Evolutionary conservation across 2,113 vertebrate species (phyloP).

Genomic region (Lophura nycthemera): DNA sequence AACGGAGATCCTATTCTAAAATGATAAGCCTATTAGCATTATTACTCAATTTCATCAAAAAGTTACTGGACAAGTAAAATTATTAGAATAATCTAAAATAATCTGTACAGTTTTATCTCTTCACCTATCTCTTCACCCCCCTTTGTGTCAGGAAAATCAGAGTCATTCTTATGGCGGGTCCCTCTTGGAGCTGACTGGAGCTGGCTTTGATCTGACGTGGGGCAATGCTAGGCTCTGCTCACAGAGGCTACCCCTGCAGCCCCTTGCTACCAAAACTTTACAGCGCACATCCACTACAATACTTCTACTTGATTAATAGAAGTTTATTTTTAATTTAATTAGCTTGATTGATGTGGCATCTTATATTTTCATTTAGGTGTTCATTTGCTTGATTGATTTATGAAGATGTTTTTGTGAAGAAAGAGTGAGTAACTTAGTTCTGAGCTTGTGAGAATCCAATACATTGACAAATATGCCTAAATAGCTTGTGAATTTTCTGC

Average conservation of each 20-base stretch:
- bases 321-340: background rate
- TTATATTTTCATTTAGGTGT: background rate
- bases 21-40: background rate
- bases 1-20: too few relatives aligned
- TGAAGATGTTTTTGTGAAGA: background rate
- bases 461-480: background rate
- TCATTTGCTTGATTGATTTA: background rate
- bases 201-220: too few relatives aligned
- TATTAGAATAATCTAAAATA: background rate
- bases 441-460: background rate
- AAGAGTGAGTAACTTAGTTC: background rate
- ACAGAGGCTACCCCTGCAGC: background rate
- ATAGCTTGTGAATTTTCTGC: background rate
- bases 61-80: background rate
- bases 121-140: background rate
- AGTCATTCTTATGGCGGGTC: too few relatives aligned
- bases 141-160: background rate
- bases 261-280: background rate
- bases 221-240: background rate
- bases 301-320: background rate
- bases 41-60: background rate
- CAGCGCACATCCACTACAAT: background rate
- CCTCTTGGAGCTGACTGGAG: too few relatives aligned
- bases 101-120: background rate
- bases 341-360: background rate